Evolutionary conservation across 1,140 invertebrate species (phyloP).

Genomic region (Lepidurus apus): DNA sequence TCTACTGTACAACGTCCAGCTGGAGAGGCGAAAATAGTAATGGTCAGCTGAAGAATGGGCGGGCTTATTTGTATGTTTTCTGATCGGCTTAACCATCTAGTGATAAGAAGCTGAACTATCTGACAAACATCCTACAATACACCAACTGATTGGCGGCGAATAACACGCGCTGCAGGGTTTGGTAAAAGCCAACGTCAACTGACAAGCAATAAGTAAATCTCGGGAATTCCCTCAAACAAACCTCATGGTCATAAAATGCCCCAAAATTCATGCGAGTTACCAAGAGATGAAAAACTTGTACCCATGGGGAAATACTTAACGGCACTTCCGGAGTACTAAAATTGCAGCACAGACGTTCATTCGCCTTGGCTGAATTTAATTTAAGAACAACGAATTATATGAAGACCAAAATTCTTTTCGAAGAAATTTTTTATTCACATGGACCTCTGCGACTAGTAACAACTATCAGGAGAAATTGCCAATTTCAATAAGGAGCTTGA

Average conservation of each 20-base stretch:
- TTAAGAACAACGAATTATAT: not conserved
- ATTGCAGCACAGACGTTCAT: not conserved
- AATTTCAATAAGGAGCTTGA: not conserved
- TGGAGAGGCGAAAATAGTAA: not conserved
- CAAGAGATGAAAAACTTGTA: not conserved
- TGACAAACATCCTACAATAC: not conserved
- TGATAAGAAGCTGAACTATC: not conserved
- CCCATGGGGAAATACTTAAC: not conserved
- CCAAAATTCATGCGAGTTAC: too few relatives aligned
- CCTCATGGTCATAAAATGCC: too few relatives aligned
- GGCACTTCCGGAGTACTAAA: not conserved
- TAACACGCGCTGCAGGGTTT: too few relatives aligned
- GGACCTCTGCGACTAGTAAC: slow-evolving; percentile 17
- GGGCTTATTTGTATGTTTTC: not conserved
- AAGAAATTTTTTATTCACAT: slow-evolving; percentile 11
- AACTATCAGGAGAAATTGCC: not conserved
- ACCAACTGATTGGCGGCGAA: too few relatives aligned
- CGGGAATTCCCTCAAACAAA: too few relatives aligned
- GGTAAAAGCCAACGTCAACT: too few relatives aligned
- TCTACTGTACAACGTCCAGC: not conserved
- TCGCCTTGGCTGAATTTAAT: too few relatives aligned
- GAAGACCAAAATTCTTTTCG: not conserved
- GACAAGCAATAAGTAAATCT: too few relatives aligned
- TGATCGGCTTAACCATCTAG: not conserved
- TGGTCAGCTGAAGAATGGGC: not conserved